Base-by-base conservation (phyloP, 2,113 vertebrate species). In the Sceloporus tristichus region DNA sequence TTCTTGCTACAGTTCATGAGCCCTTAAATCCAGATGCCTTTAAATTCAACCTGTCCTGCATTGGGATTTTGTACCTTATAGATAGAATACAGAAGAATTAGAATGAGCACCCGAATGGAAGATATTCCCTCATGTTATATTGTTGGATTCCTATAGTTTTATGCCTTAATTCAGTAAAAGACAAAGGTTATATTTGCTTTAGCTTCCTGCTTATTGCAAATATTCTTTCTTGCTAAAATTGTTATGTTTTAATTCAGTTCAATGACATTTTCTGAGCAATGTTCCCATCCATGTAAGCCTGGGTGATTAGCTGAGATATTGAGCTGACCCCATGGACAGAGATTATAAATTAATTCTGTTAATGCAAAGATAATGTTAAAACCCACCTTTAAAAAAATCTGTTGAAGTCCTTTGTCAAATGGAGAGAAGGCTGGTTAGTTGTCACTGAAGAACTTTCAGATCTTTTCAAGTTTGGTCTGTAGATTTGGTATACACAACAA, bases 281-380 rank as follows among this genome's bases (percentile, higher is more conserved):
- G 68, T 82, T 10, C 70, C 34, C 10, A 16, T 59, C 56, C 56
- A 59, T 2, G 62, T 75, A 65, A 82, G 10, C 9, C 18, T 82
- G 34, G 25, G 19, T 74, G 54, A 82, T 87, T 62, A 62, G 10
- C 54, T 23, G 19, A 85, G n/a, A 59, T 75, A 11, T 75, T 38
- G 18, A 75, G 10, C 18, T 56, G 48, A 73, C 40, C 14, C 11
- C 66, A 18, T 21, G 70, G 21, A 25, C 29, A 21, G 34, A 40
- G 11, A 25, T 59, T 42, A 7, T 42, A 70, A 82, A 81, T 82
- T n/a, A 54, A 54, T 86, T 86, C 38, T 82, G n/a, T 40, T 59
- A 13, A 34, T 42, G 23, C 53, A 74, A 10, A 53, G 56, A 42
- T 38, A 56, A 29, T 25, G 29, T 82, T 80, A 79, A 79, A 70